Evolutionary conservation across 2,888 invertebrate species (phyloP).

Genomic region (Cephus sareptanus): DNA sequence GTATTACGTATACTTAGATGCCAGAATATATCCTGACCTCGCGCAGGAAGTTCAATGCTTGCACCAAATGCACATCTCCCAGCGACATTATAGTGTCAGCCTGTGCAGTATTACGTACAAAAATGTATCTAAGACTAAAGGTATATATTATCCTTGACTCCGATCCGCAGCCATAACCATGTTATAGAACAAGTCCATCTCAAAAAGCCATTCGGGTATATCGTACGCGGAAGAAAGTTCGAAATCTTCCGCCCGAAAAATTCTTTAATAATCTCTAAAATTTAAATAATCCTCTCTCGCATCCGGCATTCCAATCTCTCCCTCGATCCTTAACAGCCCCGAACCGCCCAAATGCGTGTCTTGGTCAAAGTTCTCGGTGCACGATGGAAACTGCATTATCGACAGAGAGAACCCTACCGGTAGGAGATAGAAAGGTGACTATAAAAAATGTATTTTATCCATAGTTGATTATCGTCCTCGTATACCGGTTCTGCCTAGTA

Average conservation of each 20-base stretch:
- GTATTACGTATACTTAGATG: neutral
- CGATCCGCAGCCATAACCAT: neutral
- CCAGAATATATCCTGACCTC: conserved; percentile 23
- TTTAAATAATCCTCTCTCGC: neutral
- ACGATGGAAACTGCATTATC: neutral
- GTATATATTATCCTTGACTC: neutral
- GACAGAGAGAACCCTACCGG: neutral
- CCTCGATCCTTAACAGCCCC: neutral
- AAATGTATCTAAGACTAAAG: neutral
- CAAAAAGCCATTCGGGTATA: neutral
- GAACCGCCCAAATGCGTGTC: neutral
- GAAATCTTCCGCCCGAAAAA: neutral
- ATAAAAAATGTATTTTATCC: neutral
- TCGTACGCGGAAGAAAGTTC: neutral
- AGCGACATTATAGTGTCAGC: neutral
- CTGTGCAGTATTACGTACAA: neutral
- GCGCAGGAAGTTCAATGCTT: conserved; percentile 54
- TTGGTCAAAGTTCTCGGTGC: neutral
- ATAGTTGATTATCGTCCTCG: neutral
- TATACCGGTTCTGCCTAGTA: neutral
- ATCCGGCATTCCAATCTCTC: neutral
- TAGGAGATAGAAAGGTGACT: neutral
- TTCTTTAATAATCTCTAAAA: neutral
- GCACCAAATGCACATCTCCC: conserved; percentile 29
- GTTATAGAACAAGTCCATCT: neutral